phyloP scores from a whole-genome alignment of 2,888 invertebrate species.

The Emmelina monodactyla region DNA sequence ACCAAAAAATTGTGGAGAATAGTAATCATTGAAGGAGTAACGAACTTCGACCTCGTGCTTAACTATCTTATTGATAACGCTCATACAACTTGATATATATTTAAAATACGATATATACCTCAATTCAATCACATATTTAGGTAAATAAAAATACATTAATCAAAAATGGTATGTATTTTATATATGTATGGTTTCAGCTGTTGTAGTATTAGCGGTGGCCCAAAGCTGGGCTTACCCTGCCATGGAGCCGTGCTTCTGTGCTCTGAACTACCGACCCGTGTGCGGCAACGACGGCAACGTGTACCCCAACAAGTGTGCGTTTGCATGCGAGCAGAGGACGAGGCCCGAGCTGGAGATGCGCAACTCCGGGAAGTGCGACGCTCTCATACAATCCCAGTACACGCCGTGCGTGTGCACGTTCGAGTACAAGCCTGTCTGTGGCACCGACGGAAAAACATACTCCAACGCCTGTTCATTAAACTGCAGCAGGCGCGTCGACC shows the following conservation, averaged over 20 bases:
- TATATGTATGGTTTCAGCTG: slow-evolving; percentile 18
- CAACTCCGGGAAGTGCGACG: slow-evolving; percentile 5
- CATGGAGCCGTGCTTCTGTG: slow-evolving; percentile 28
- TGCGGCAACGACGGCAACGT: slow-evolving; percentile 78
- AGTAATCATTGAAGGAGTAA: too few species aligned
- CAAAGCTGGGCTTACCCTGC: slow-evolving; percentile 10
- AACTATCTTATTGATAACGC: too few species aligned
- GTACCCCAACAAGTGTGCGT: slow-evolving; percentile 71
- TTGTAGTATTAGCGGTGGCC: slow-evolving; percentile 22
- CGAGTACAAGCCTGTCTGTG: slow-evolving; percentile 67
- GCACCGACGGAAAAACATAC: slow-evolving; percentile 76
- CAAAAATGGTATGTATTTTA: too few species aligned
- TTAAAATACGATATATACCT: too few species aligned
- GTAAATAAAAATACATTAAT: too few species aligned
- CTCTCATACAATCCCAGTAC: neutral
- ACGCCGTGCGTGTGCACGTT: slow-evolving; percentile 26
- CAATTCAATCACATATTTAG: too few species aligned
- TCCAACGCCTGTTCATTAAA: slow-evolving; percentile 69
- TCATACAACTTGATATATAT: too few species aligned
- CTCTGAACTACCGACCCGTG: slow-evolving; percentile 45
- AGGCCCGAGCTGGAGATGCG: slow-evolving; percentile 13
- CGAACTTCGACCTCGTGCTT: too few species aligned
- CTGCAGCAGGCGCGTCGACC: slow-evolving; percentile 15
- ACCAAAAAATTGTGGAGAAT: too few species aligned
- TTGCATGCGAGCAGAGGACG: slow-evolving; percentile 29